phyloP scores from a whole-genome alignment of 2,888 invertebrate genomes.

The Vannuccia rotundouncinata region DNA sequence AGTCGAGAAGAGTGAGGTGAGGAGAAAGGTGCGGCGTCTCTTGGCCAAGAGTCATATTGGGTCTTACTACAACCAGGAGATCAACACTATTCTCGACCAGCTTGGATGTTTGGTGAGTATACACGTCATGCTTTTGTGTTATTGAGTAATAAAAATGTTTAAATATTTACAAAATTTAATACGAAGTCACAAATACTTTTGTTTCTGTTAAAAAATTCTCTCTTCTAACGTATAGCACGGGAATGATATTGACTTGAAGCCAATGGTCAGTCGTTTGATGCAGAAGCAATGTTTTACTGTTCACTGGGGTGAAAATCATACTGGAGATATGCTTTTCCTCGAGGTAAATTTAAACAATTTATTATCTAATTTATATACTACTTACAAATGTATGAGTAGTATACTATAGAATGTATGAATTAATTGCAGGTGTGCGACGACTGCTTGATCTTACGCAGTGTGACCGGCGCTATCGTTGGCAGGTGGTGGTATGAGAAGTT shows the following conservation, averaged over 20 bases:
- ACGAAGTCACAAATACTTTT: no score
- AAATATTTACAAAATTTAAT: no score
- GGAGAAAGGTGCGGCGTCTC: slow-evolving; percentile 69
- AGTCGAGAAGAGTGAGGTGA: slow-evolving; percentile 60
- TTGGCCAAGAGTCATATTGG: slow-evolving; percentile 98
- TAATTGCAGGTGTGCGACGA: slow-evolving; percentile 86
- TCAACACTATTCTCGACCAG: slow-evolving; percentile 81
- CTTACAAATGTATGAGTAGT: no score
- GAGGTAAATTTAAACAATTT: slow-evolving; percentile 57
- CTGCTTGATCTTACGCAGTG: slow-evolving; percentile 62
- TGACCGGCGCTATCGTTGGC: slow-evolving; percentile 58
- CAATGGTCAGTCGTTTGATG: slow-evolving; percentile 83
- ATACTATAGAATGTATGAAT: no score
- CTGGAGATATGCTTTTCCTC: slow-evolving; percentile 65
- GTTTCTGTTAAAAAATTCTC: no score
- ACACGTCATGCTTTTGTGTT: no score
- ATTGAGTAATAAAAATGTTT: no score
- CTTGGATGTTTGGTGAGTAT: slow-evolving; percentile 32
- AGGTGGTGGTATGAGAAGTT: slow-evolving; percentile 98
- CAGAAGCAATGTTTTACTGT: slow-evolving; percentile 97
- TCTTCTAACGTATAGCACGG: slow-evolving; percentile 73
- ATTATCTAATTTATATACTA: no score
- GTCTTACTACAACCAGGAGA: slow-evolving; percentile 89
- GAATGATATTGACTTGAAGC: slow-evolving; percentile 92
- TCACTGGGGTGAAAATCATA: slow-evolving; percentile 84